A percentile compares a stretch with the other conserved stretches of the same genome.
Evolutionary conservation across 1,140 invertebrate species (phyloP).

Genomic region (Pogonognathellus flavescens): DNA sequence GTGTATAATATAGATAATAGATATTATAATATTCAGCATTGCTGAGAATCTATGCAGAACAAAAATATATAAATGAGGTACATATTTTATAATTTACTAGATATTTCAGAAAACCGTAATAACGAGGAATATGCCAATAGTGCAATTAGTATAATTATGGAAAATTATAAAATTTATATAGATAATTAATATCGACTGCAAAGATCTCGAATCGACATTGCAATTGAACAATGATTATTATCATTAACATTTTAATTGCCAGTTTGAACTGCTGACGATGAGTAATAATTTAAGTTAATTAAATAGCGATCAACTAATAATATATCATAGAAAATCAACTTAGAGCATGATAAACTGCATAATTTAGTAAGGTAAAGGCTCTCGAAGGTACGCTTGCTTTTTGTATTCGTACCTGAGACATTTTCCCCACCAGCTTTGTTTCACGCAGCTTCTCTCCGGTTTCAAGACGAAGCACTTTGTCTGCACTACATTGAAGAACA

Average conservation of each 20-base stretch:
- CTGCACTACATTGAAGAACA: conserved; percentile 94
- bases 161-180: too few species aligned
- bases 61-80: too few species aligned
- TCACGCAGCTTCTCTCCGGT: conserved; percentile 80
- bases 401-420: conserved; percentile 79
- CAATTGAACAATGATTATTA: neutral
- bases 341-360: neutral
- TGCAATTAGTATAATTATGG: too few species aligned
- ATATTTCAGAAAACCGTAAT: too few species aligned
- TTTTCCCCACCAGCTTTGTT: conserved; percentile 86
- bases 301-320: conserved; percentile 1
- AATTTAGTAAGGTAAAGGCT: conserved; percentile 78
- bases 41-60: too few species aligned
- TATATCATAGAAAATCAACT: neutral
- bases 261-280: conserved; percentile 9
- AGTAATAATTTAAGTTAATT: conserved; percentile 6
- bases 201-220: neutral
- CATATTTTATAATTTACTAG: too few species aligned
- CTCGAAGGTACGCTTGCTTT: conserved; percentile 81
- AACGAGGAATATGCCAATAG: too few species aligned
- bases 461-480: conserved; percentile 92
- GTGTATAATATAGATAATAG: too few species aligned
- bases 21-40: too few species aligned
- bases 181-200: neutral
- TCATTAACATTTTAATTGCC: neutral